A percentile compares a stretch with the other conserved stretches of the same genome.
Conservation (phyloP, 2,113 vertebrate species). For the Connochaetes taurinus region DNA sequence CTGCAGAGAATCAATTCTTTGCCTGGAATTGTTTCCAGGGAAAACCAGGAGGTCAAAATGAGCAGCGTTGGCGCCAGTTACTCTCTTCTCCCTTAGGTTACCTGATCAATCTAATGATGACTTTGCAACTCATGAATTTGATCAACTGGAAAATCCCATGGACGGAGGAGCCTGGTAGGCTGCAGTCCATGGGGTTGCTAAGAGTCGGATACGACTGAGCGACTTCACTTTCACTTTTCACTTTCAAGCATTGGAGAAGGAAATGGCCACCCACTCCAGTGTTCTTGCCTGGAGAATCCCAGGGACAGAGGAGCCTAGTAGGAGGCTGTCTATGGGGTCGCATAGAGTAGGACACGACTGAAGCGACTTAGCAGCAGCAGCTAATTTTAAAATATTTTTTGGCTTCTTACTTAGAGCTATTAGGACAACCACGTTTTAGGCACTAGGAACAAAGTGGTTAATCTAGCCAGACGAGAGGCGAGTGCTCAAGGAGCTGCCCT, state of each 20-base stretch:
- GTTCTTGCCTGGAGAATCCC: no score
- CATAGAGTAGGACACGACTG: fast-evolving
- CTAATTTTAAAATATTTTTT: background rate
- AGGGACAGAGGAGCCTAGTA: no score
- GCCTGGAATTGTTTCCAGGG: background rate
- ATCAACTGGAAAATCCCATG: background rate
- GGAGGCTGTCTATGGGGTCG: no score
- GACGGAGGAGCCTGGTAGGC: no score
- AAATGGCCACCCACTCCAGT: no score
- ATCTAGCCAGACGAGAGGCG: fast-evolving
- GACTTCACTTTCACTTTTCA: no score
- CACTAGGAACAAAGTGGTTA: background rate
- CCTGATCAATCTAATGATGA: background rate
- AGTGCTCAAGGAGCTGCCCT: background rate
- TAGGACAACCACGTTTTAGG: fast-evolving
- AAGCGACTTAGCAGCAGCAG: no score
- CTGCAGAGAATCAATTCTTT: background rate
- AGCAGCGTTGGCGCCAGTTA: fast-evolving
- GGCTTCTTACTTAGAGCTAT: background rate
- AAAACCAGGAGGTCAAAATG: background rate
- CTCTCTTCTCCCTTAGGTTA: background rate
- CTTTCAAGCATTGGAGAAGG: no score
- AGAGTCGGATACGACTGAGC: no score
- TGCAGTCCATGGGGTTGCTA: no score
- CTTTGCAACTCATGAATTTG: background rate